These are phyloP conservation scores for Gnathonemus echidnorhynchus DNA, from an alignment of 2,113 vertebrate species.

Conservation along the genomic window DNA sequence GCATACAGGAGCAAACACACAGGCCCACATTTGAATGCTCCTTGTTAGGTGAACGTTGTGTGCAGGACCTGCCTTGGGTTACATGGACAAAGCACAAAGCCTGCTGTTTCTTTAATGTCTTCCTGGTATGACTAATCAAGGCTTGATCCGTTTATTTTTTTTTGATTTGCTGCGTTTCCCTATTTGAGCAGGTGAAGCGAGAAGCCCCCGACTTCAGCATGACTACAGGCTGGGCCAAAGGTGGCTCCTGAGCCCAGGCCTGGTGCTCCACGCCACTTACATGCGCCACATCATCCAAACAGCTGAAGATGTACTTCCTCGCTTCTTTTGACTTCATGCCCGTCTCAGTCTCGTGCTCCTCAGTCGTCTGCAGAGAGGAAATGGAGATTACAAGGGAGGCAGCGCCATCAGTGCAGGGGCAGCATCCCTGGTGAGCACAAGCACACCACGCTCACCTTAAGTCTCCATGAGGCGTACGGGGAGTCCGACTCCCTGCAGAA, in stretches of 20 bases:
- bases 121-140: not conserved
- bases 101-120: not conserved
- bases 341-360: slow-evolving; percentile 93
- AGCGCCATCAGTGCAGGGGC: too few relatives aligned
- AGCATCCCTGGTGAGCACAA: not conserved
- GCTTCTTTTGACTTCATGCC: slow-evolving; percentile 99
- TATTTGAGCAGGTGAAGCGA: not conserved
- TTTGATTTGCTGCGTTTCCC: not conserved
- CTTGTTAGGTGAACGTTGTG: not conserved
- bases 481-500: slow-evolving; percentile 78
- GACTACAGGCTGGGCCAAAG: not conserved
- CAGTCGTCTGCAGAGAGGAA: slow-evolving; percentile 71
- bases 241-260: not conserved
- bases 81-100: not conserved
- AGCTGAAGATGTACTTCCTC: slow-evolving; percentile 98
- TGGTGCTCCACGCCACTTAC: slow-evolving; percentile 60
- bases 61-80: not conserved
- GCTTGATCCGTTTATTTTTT: too few relatives aligned
- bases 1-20: not conserved
- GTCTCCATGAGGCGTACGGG: slow-evolving; percentile 84
- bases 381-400: not conserved
- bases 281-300: slow-evolving; percentile 96
- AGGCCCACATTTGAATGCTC: not conserved
- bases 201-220: not conserved
- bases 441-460: slow-evolving; percentile 73